Base-by-base conservation (phyloP, 2,113 vertebrate species). In the Spea multiplicata region DNA sequence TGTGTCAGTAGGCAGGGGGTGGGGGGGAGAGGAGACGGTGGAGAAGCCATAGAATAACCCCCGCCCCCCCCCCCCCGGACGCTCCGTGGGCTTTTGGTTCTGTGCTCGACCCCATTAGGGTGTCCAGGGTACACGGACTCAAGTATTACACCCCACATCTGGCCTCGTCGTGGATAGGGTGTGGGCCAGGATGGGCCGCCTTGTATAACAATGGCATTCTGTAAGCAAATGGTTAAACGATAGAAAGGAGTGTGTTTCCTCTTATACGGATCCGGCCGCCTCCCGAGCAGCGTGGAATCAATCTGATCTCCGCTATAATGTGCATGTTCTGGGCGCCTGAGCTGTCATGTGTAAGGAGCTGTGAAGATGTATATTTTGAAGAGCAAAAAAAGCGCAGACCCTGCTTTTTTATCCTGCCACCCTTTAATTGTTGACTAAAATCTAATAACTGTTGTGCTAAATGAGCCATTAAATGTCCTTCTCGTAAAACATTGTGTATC, bases 401-500 rank as follows among this genome's bases (percentile, higher is more conserved):
- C 78, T 80, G 78, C 78, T 80, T 80, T 78, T 80, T 80, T 80
- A 80, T 80, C 78, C 78, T 80, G 78, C 71, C 78, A 80, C 78
- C 78, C 78, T 80, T 86, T 89, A 89, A 89, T 88, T 89, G 89
- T 89, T 91, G 90, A 83, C 82, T 86, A 86, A 87, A 82, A 74
- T 86, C 86, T 91, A 91, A 88, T 90, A 90, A 88, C 85, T 88
- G 89, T 89, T 86, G 85, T 85, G 85, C 85, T 59, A 89, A 92
- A 91, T 90, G 90, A 86, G 87, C 85, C 91, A 71, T 90, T 88
- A 90, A 89, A 89, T 88, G 74, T 53, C 85, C 81, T 86, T 77
- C 85, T 87, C 82, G 76, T 67, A 84, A 86, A 87, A 77, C 64
- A 68, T 87, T 87, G 66, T 86, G 66, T 82, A 78, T 84, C 72